Conservation (phyloP, 2,888 invertebrate genomes). For the Proisotoma minuta region DNA sequence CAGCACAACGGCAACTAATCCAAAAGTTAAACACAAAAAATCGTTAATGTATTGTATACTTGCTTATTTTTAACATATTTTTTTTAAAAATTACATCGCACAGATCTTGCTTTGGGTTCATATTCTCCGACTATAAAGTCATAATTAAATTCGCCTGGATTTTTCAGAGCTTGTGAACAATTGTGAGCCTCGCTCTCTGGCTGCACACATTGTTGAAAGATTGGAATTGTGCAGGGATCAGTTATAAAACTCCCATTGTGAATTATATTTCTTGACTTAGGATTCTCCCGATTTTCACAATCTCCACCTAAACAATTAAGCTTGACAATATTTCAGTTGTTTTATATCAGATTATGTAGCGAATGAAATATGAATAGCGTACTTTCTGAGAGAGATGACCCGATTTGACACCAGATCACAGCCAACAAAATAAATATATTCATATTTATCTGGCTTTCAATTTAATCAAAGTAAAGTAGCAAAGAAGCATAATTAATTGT, state of each 20-base stretch:
- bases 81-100: neutral
- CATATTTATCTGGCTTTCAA: no score
- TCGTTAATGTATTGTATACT: no score
- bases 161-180: neutral
- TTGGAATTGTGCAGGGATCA: neutral
- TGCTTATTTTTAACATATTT: no score
- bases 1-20: neutral
- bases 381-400: no score
- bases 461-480: no score
- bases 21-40: no score
- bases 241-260: neutral
- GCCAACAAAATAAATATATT: no score
- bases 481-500: no score
- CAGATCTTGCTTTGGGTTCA: neutral
- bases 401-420: no score
- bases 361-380: no score
- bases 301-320: constrained; percentile 9
- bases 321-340: no score
- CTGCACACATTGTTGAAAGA: neutral
- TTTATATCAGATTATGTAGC: no score
- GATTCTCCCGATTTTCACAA: neutral
- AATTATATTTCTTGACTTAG: neutral
- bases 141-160: neutral
- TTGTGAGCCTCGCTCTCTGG: neutral
- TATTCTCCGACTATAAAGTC: neutral